Conservation (phyloP, 1,140 invertebrate genomes). For the Drosophila saltans region DNA sequence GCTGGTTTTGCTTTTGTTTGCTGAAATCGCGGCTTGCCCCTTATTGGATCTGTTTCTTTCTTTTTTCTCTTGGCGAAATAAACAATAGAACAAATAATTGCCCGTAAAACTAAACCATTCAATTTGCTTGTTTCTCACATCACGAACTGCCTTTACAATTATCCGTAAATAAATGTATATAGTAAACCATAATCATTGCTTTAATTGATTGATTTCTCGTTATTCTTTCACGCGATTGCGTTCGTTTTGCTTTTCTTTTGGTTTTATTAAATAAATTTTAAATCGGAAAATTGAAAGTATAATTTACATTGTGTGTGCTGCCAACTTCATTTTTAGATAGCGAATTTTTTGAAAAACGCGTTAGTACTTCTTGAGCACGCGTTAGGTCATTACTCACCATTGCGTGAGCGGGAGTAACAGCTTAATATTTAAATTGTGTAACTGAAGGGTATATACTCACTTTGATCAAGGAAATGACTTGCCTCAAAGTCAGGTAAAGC, state of each 20-base stretch:
- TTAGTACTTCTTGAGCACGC: slow-evolving; percentile 17
- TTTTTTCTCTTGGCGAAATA: neutral
- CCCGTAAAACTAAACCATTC: slow-evolving; percentile 1
- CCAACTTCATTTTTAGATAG: slow-evolving; percentile 50
- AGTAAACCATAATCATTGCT: neutral
- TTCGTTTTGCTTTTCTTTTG: slow-evolving; percentile 6
- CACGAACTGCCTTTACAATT: neutral
- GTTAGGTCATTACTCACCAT: neutral
- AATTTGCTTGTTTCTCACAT: slow-evolving; percentile 4
- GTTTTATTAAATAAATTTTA: slow-evolving; percentile 31
- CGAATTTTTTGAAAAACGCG: slow-evolving; percentile 43
- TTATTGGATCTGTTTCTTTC: neutral
- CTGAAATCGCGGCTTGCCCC: neutral
- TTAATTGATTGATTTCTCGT: neutral
- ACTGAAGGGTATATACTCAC: too few species aligned
- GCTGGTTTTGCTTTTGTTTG: slow-evolving; percentile 5
- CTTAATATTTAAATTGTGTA: slow-evolving; percentile 7
- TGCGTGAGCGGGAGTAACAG: slow-evolving; percentile 24
- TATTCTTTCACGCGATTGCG: neutral
- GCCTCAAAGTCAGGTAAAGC: too few species aligned
- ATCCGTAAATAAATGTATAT: neutral
- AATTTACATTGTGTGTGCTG: slow-evolving; percentile 55
- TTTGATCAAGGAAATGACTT: too few species aligned
- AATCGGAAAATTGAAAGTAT: slow-evolving; percentile 50
- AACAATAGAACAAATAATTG: slow-evolving; percentile 13